Evolutionary conservation across 2,797 vertebrate genomes (phyloP).

Genomic region (Sebastes oblongus): DNA sequence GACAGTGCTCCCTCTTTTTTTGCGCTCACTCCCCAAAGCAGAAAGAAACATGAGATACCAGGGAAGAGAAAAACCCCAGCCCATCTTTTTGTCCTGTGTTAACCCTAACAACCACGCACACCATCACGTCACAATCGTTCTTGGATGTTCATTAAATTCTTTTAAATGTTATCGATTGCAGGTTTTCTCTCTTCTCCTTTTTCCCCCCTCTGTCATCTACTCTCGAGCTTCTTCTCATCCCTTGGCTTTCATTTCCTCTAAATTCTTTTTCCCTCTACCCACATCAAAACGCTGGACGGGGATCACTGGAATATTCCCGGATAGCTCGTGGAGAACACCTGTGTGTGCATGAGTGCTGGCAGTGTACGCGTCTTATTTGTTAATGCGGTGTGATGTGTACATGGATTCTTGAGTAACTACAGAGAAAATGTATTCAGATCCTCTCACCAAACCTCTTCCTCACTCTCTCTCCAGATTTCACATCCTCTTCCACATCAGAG

Average conservation of each 20-base stretch:
- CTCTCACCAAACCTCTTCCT: slow-evolving; percentile 69
- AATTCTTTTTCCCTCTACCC: slow-evolving; percentile 71
- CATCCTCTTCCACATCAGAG: slow-evolving; percentile 78
- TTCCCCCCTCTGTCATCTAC: slow-evolving; percentile 35
- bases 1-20: slow-evolving; percentile 69
- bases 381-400: slow-evolving; percentile 78
- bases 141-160: slow-evolving; percentile 46
- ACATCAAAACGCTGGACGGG: slow-evolving; percentile 82
- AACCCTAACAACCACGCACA: slow-evolving; percentile 34
- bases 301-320: slow-evolving; percentile 78
- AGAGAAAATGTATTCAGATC: slow-evolving; percentile 74
- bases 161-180: slow-evolving; percentile 40
- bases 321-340: slow-evolving; percentile 73
- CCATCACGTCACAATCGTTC: slow-evolving; percentile 33
- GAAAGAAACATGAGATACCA: slow-evolving; percentile 77
- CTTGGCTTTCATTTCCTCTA: slow-evolving; percentile 62
- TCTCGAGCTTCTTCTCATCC: slow-evolving; percentile 54
- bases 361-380: slow-evolving; percentile 71
- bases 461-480: slow-evolving; percentile 81
- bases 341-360: slow-evolving; percentile 69
- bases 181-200: slow-evolving; percentile 25
- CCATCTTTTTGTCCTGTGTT: slow-evolving; percentile 59
- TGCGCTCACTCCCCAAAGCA: slow-evolving; percentile 64
- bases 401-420: slow-evolving; percentile 74
- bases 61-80: slow-evolving; percentile 67